Percentiles rank a stretch among this genome's conserved stretches.
phyloP scores from a whole-genome alignment of 2,888 invertebrate genomes.

The Anoplius nigerrimus region DNA sequence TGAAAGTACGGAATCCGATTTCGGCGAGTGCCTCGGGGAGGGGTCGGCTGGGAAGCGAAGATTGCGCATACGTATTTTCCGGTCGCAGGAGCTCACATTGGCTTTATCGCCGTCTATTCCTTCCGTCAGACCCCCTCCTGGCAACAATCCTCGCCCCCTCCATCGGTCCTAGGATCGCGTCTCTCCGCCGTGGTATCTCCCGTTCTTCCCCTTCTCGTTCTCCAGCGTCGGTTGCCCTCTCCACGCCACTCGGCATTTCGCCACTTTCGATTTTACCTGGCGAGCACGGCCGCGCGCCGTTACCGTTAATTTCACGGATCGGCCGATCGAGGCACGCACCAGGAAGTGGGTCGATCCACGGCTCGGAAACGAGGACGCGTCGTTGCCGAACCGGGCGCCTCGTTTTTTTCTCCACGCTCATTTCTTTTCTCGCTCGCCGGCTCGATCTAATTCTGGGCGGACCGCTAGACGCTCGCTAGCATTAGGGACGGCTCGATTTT shows the following conservation, averaged over 20 bases:
- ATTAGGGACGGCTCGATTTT: not conserved
- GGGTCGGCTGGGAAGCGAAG: too few species aligned
- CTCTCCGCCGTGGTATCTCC: slow-evolving; percentile 22
- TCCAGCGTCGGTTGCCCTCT: not conserved
- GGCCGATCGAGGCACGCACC: slow-evolving; percentile 38
- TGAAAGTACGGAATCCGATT: too few species aligned
- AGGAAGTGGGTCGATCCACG: slow-evolving; percentile 52
- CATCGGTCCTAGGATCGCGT: not conserved
- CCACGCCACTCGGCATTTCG: slow-evolving; percentile 44
- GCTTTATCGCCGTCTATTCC: slow-evolving; percentile 16
- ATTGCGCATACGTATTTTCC: too few species aligned
- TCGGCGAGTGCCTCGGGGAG: too few species aligned
- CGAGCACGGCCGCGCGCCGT: slow-evolving; percentile 34
- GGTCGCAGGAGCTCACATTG: too few species aligned
- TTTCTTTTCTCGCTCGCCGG: not conserved
- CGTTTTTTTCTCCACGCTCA: slow-evolving; percentile 1
- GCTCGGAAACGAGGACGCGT: slow-evolving; percentile 39
- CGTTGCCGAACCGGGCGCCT: not conserved
- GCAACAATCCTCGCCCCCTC: too few species aligned
- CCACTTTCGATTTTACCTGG: slow-evolving; percentile 63
- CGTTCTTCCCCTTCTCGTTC: slow-evolving; percentile 7
- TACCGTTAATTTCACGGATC: slow-evolving; percentile 56
- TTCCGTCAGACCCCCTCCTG: not conserved
- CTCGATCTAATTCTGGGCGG: too few species aligned
- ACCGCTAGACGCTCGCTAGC: slow-evolving; percentile 14